Evolutionary conservation across 2,888 invertebrate genomes (phyloP).

Genomic region (Andrena flavipes): DNA sequence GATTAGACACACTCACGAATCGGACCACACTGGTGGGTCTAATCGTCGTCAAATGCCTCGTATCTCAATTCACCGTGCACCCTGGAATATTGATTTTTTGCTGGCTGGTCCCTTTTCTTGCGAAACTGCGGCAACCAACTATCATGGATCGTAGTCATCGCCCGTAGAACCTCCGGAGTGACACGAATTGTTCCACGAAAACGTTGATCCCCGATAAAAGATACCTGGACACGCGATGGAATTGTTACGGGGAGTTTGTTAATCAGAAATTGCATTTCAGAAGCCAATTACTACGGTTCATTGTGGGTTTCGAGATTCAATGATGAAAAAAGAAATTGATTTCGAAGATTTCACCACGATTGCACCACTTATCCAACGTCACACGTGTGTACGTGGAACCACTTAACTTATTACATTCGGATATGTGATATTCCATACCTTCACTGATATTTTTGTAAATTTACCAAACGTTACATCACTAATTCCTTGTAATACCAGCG

Average conservation of each 20-base stretch:
- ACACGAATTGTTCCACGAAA: slow-evolving; percentile 23
- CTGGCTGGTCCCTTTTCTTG: slow-evolving; percentile 55
- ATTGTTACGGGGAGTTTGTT: slow-evolving; percentile 3
- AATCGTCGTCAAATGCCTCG: slow-evolving; percentile 76
- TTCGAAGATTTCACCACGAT: no score
- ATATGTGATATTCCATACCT: no score
- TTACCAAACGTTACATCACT: no score
- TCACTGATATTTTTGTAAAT: no score
- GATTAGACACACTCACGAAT: slow-evolving; percentile 74
- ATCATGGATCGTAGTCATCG: slow-evolving; percentile 46
- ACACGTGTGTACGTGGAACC: no score
- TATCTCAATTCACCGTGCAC: slow-evolving; percentile 76
- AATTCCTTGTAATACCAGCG: no score
- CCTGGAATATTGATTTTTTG: slow-evolving; percentile 76
- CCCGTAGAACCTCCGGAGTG: slow-evolving; percentile 1
- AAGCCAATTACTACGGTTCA: not conserved
- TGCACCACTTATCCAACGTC: no score
- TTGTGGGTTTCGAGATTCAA: not conserved
- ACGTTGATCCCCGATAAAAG: slow-evolving; percentile 43
- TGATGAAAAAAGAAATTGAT: no score
- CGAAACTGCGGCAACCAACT: slow-evolving; percentile 69
- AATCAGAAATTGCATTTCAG: not conserved
- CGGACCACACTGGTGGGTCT: slow-evolving; percentile 65
- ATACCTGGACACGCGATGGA: slow-evolving; percentile 18
- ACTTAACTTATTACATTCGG: no score